Percentiles rank a stretch among this genome's conserved stretches.
These are phyloP conservation scores for Chiloscyllium plagiosum DNA, from an alignment of 2,113 vertebrate genomes.

Conservation along the genomic window DNA sequence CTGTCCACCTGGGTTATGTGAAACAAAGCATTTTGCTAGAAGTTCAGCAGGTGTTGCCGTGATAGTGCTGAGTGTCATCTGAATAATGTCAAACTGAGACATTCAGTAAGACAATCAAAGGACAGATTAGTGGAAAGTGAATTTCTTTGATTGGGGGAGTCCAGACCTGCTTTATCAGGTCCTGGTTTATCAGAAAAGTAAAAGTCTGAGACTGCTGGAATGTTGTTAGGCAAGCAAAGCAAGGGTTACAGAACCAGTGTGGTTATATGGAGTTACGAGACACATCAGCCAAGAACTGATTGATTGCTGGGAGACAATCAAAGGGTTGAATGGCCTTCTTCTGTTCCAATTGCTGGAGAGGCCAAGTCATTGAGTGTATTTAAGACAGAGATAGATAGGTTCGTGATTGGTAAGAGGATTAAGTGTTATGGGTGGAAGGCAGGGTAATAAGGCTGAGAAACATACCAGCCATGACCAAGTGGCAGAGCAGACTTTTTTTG, in stretches of 20 bases:
- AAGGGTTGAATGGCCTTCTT: not conserved
- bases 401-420: no score
- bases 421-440: no score
- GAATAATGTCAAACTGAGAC: not conserved
- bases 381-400: no score
- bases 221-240: not conserved
- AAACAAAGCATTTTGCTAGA: not conserved
- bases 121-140: no score
- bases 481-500: no score
- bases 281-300: not conserved
- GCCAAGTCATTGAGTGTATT: no score
- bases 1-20: not conserved
- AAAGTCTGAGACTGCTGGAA: not conserved
- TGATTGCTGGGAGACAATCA: not conserved
- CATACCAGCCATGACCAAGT: no score
- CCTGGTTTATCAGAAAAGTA: not conserved
- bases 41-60: not conserved
- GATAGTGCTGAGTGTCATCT: not conserved
- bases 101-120: not conserved
- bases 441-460: no score
- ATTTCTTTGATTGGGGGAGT: not conserved
- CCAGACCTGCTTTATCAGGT: not conserved
- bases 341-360: not conserved
- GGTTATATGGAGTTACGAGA: not conserved
- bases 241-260: not conserved